Percentiles rank a stretch among this genome's conserved stretches.
These are phyloP conservation scores for Chaetorhynchus papuensis DNA, from an alignment of 2,113 vertebrate species.

Conservation along the genomic window DNA sequence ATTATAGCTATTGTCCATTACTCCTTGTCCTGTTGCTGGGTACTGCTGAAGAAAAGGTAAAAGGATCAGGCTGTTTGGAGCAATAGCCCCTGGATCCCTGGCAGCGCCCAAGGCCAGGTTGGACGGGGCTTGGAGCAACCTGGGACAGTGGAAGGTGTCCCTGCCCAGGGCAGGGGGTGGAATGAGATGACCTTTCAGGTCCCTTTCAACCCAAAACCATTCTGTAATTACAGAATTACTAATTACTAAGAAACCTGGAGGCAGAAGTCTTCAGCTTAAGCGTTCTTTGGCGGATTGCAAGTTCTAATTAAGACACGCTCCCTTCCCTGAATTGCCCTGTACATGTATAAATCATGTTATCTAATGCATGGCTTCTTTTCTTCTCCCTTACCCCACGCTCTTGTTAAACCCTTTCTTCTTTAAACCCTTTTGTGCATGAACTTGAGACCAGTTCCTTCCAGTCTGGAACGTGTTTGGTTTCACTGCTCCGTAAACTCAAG, in stretches of 20 bases:
- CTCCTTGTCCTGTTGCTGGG: neutral
- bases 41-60: neutral
- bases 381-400: neutral
- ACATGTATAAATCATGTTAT: neutral
- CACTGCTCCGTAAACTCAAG: neutral
- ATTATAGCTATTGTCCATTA: neutral
- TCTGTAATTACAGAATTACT: neutral
- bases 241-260: neutral
- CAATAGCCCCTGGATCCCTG: neutral
- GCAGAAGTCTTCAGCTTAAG: neutral
- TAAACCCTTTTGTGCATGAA: neutral
- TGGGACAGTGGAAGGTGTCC: no score
- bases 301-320: neutral
- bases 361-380: neutral
- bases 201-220: neutral
- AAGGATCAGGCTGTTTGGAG: neutral
- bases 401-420: neutral
- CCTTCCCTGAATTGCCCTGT: neutral
- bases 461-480: neutral
- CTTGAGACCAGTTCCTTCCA: neutral
- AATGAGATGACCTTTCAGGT: neutral
- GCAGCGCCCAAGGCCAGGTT: neutral
- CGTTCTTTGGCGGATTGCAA: neutral
- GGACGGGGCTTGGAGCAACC: neutral
- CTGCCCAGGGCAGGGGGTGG: neutral